Evolutionary conservation across 2,797 vertebrate species (phyloP).

Genomic region (Remorina albescens): DNA sequence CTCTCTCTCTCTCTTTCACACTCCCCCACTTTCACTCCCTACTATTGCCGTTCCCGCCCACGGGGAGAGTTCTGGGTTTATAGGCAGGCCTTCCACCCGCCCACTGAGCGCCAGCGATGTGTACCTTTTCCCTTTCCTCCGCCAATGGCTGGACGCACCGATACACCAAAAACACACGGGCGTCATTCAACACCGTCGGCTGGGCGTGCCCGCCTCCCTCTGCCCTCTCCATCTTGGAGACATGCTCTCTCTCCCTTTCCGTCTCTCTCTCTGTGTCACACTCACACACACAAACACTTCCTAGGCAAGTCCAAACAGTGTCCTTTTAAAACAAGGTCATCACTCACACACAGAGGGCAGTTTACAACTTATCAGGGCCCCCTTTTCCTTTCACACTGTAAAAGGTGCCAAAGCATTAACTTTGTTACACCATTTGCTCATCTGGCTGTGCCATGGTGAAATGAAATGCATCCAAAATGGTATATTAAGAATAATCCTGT

Average conservation of each 20-base stretch:
- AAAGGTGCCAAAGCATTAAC: slow-evolving; percentile 6
- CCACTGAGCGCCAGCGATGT: slow-evolving; percentile 71
- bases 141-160: slow-evolving; percentile 78
- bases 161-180: slow-evolving; percentile 78
- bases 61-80: slow-evolving; percentile 78
- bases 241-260: slow-evolving; percentile 21
- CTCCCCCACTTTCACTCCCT: slow-evolving; percentile 70
- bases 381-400: neutral
- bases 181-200: slow-evolving; percentile 70
- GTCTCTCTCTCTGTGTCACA: too few species aligned
- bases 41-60: slow-evolving; percentile 83
- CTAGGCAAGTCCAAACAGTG: slow-evolving; percentile 27
- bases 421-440: slow-evolving; percentile 4
- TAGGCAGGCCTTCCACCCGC: slow-evolving; percentile 82
- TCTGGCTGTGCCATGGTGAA: slow-evolving; percentile 12
- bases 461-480: neutral
- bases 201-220: slow-evolving; percentile 74
- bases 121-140: slow-evolving; percentile 56
- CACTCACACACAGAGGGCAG: slow-evolving; percentile 48
- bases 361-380: slow-evolving; percentile 39
- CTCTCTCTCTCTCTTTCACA: slow-evolving; percentile 52
- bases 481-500: neutral
- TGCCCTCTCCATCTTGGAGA: slow-evolving; percentile 36
- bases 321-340: slow-evolving; percentile 73
- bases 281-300: slow-evolving; percentile 16